phyloP scores from a whole-genome alignment of 1,140 invertebrate genomes.

The Diabrotica undecimpunctata region DNA sequence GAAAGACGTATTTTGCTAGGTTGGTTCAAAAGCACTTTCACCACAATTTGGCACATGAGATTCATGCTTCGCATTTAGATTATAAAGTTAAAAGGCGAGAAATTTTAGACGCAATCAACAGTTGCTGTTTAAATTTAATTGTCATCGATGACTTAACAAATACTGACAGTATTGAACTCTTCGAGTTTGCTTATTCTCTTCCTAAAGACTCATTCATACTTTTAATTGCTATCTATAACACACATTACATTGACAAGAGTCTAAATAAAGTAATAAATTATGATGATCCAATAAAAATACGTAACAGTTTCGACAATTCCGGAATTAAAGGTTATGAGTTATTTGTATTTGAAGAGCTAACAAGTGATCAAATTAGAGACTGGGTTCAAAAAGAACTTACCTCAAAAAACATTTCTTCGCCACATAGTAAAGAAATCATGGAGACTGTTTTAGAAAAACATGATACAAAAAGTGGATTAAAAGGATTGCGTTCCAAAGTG shows the following conservation, averaged over 20 bases:
- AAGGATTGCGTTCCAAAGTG: slow-evolving; percentile 19
- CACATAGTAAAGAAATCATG: slow-evolving; percentile 5
- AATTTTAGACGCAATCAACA: slow-evolving; percentile 9
- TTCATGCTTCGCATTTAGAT: slow-evolving; percentile 7
- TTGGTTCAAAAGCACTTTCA: slow-evolving; percentile 16
- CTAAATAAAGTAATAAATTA: slow-evolving; percentile 12
- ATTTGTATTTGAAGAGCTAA: slow-evolving; percentile 17
- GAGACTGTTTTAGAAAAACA: slow-evolving; percentile 12
- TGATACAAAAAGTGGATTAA: slow-evolving; percentile 14
- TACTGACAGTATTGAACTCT: slow-evolving; percentile 7
- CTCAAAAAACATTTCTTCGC: not conserved
- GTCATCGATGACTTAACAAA: slow-evolving; percentile 20
- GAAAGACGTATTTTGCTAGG: slow-evolving; percentile 17
- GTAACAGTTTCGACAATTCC: slow-evolving; percentile 11
- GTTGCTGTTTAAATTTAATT: slow-evolving; percentile 21
- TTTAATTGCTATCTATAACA: slow-evolving; percentile 16
- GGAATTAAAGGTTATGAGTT: slow-evolving; percentile 14
- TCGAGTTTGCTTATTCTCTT: slow-evolving; percentile 13
- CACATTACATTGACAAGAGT: slow-evolving; percentile 6
- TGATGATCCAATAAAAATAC: slow-evolving; percentile 15
- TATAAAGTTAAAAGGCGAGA: slow-evolving; percentile 3
- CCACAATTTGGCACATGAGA: slow-evolving; percentile 10
- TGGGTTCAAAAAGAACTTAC: slow-evolving; percentile 13
- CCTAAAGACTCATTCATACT: slow-evolving; percentile 9
- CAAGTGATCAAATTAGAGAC: slow-evolving; percentile 8